Conservation (phyloP, 2,888 invertebrate species). For the Yponomeuta plumbellus region DNA sequence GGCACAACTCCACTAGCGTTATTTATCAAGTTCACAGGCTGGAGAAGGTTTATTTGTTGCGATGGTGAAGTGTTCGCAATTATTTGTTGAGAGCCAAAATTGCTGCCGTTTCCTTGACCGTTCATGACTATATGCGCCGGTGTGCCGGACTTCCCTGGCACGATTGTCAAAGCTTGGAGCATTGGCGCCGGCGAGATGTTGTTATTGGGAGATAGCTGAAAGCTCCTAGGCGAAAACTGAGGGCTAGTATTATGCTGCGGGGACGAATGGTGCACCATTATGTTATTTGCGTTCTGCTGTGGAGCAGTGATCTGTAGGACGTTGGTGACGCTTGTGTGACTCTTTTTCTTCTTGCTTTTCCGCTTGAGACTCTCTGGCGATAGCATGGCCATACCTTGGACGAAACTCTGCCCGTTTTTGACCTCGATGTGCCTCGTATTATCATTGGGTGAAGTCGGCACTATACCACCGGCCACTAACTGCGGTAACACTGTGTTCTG, state of each 20-base stretch:
- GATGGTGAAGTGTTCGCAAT: constrained; percentile 78
- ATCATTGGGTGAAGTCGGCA: constrained; percentile 69
- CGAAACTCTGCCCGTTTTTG: constrained; percentile 61
- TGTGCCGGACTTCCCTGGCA: constrained; percentile 84
- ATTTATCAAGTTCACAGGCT: constrained; percentile 88
- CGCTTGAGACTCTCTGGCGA: constrained; percentile 83
- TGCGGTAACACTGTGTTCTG: constrained; percentile 84
- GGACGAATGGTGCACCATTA: constrained; percentile 73
- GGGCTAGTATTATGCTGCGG: constrained; percentile 67
- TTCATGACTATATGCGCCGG: constrained; percentile 87
- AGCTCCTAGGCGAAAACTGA: constrained; percentile 83
- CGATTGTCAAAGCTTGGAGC: constrained; percentile 85
- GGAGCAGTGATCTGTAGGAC: constrained; percentile 82
- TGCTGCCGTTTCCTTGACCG: constrained; percentile 78
- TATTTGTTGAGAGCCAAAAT: constrained; percentile 81
- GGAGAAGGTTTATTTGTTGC: constrained; percentile 83
- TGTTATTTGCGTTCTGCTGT: constrained; percentile 79
- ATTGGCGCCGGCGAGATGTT: constrained; percentile 81
- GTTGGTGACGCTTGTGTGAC: constrained; percentile 81
- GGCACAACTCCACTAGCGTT: constrained; percentile 81
- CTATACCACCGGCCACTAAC: constrained; percentile 79
- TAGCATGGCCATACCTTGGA: constrained; percentile 70
- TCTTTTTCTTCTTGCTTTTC: constrained; percentile 85
- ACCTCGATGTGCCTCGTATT: constrained; percentile 73
- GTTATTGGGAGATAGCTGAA: constrained; percentile 83